Percentiles rank a stretch among this genome's conserved stretches.
Conservation (phyloP, 2,888 invertebrate species). For the Stramonita haemastoma region DNA sequence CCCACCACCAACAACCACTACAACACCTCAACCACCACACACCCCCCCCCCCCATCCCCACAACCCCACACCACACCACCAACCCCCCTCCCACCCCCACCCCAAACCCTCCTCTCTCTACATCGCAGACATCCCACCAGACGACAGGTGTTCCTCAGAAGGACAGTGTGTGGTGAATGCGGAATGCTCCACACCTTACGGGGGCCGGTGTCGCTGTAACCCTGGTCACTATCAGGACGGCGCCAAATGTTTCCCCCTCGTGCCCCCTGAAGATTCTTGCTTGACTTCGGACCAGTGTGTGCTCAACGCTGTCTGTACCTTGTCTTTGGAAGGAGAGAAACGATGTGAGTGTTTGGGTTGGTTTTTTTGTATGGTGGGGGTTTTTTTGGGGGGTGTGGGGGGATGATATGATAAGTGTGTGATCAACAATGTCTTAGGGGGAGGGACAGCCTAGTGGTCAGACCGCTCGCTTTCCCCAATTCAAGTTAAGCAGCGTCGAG, state of each 20-base stretch:
- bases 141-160: slow-evolving; percentile 40
- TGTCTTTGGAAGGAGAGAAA: slow-evolving; percentile 19
- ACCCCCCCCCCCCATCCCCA: no score
- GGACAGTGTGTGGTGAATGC: slow-evolving; percentile 48
- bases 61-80: no score
- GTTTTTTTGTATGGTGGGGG: no score
- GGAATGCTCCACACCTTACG: slow-evolving; percentile 44
- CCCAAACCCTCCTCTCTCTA: no score
- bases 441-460: no score
- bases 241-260: slow-evolving; percentile 39
- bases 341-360: background rate
- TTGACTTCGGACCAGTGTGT: slow-evolving; percentile 38
- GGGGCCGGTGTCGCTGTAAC: slow-evolving; percentile 43
- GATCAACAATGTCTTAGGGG: no score
- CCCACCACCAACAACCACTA: no score
- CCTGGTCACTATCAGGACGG: slow-evolving; percentile 38
- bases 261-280: slow-evolving; percentile 35
- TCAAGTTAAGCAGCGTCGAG: no score
- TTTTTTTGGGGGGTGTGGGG: no score
- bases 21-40: no score
- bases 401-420: no score
- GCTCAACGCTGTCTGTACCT: slow-evolving; percentile 35
- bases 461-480: no score
- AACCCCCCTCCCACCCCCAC: background rate
- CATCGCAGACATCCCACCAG: slow-evolving; percentile 27